phyloP scores from a whole-genome alignment of 2,888 invertebrate species.

The Bhutanitis thaidina region DNA sequence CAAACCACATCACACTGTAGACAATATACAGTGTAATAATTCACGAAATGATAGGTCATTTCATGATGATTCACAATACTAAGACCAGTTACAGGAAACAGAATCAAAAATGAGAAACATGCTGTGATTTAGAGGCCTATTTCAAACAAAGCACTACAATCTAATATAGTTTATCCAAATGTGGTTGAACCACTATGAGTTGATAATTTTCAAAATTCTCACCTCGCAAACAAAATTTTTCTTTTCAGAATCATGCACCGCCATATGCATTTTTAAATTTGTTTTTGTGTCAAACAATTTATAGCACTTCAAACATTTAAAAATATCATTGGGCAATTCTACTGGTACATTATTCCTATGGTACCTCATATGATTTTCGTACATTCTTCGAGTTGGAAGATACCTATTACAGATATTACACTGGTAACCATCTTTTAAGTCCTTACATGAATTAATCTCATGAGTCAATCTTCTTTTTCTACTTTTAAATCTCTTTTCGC shows the following conservation, averaged over 20 bases:
- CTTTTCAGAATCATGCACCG: constrained; percentile 38
- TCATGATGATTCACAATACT: no score
- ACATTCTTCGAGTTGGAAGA: constrained; percentile 48
- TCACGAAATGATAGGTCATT: no score
- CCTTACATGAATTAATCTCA: constrained; percentile 56
- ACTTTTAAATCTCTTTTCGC: constrained; percentile 53
- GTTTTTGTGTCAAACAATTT: constrained; percentile 47
- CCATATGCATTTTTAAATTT: constrained; percentile 42
- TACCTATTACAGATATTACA: constrained; percentile 51
- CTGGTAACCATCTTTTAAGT: constrained; percentile 56
- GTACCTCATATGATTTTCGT: constrained; percentile 52
- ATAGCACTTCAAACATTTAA: constrained; percentile 54
- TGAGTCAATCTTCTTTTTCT: constrained; percentile 48
- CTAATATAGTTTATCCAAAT: no score
- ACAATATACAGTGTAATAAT: no score
- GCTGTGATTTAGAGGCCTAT: no score
- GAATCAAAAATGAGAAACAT: no score
- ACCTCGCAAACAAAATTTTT: constrained; percentile 69
- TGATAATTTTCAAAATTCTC: no score
- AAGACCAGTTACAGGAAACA: no score
- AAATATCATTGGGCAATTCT: constrained; percentile 47
- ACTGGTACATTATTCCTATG: constrained; percentile 45
- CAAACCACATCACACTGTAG: no score
- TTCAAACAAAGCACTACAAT: no score
- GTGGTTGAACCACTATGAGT: no score